These are phyloP conservation scores for Isurus oxyrinchus DNA, from an alignment of 2,113 vertebrate genomes.

Conservation along the genomic window DNA sequence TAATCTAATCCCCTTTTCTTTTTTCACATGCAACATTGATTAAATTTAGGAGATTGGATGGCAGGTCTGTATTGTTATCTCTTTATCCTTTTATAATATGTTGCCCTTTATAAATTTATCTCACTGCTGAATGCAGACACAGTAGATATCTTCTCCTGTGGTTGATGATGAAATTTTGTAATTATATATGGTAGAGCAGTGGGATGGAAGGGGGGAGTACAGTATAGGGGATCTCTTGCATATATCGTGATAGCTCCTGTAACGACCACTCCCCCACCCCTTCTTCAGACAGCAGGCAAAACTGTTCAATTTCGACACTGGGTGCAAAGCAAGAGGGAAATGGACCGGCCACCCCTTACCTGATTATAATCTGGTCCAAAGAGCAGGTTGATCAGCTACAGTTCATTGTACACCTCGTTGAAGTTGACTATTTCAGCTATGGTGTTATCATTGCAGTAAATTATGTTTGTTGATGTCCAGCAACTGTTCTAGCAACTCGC, in stretches of 20 bases:
- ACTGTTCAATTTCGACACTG: neutral
- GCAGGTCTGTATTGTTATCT: constrained; percentile 22
- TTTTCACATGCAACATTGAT: constrained; percentile 36
- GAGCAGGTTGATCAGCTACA: neutral
- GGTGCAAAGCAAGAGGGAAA: neutral
- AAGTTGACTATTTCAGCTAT: neutral
- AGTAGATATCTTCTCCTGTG: neutral
- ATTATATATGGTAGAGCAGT: neutral
- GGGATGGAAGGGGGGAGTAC: too few species aligned
- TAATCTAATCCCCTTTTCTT: constrained; percentile 31
- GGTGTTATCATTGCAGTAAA: neutral
- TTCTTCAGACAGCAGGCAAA: neutral
- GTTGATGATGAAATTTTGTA: neutral
- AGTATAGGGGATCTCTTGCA: neutral
- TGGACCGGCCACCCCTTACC: neutral
- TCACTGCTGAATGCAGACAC: neutral
- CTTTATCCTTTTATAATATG: neutral
- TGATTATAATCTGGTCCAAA: neutral
- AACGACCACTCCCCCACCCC: neutral
- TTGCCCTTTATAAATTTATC: neutral
- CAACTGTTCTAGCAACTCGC: neutral
- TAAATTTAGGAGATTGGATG: constrained; percentile 36
- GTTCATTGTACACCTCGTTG: neutral
- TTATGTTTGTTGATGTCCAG: neutral
- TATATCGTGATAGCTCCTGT: neutral